Evolutionary conservation across 1,140 invertebrate genomes (phyloP), one percentile per base, ranked within the genome.

Genomic region (Microplitis demolitor): DNA sequence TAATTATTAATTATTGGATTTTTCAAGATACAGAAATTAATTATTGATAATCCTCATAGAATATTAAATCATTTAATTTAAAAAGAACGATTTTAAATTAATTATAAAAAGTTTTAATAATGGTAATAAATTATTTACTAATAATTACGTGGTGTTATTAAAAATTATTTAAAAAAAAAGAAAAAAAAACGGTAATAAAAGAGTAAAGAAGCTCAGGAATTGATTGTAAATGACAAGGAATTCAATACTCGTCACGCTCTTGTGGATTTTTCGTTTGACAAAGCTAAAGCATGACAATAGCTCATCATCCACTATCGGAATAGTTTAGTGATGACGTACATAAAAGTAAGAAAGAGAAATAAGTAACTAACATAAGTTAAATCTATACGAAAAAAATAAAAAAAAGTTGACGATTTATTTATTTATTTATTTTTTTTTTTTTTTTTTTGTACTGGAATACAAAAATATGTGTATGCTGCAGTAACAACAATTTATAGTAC

Each of bases 241-340:
- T 78, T 77, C 72, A 63, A 60, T 24, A 50, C 76, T 76, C 74
- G 70, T 78, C 77, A 77, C 69, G 70, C 76, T 77, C 76, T 75
- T 56, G n/a, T 69, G 70, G 61, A 76, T 74, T 71, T 62, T 62
- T 74, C 53, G 53, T 51, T 50, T 74, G 76, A 81, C 79, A 81
- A 81, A 79, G 78, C 66, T 54, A 24, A 31, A 62, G 66, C 56
- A 67, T 70, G 77, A 81, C 79, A 81, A 81, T 81, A 66, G 77
- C 68, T 75, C 78, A 73, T 75, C 74, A 74, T 56, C 66, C 50
- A 34, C 60, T 67, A 71, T 72, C 73, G 70, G 50, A 68, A 69
- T 63, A 60, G 54, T 24, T 24, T 24, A 24, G 24, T 24, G 2
- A 24, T 24, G 24, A 24, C 24, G 24, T 24, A 24, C 24, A 24